phyloP scores from a whole-genome alignment of 2,888 invertebrate species.

The Aphelenchoides bicaudatus region DNA sequence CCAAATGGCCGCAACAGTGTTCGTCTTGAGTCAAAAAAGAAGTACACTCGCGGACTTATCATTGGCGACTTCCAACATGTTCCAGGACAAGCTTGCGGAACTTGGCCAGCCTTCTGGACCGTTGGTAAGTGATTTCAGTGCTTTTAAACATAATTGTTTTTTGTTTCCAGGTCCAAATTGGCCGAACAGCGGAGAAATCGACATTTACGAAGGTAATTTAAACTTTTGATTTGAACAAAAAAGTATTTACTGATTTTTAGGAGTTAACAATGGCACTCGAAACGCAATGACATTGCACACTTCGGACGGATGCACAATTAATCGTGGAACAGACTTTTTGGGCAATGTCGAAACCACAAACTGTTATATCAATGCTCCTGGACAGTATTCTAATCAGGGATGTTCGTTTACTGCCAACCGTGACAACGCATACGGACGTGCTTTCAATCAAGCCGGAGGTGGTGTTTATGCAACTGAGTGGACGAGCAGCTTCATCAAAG shows the following conservation, averaged over 20 bases:
- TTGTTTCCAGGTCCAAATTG: no score
- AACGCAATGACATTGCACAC: conserved; percentile 8
- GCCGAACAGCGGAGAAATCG: no score
- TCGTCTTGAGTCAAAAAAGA: conserved; percentile 1
- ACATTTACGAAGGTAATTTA: no score
- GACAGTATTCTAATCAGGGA: not conserved
- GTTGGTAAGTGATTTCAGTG: no score
- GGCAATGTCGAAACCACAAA: not conserved
- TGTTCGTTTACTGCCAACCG: conserved; percentile 1
- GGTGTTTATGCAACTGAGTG: conserved; percentile 10
- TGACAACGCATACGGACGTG: not conserved
- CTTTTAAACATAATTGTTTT: no score
- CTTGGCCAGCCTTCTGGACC: conserved; percentile 3
- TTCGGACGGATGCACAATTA: not conserved
- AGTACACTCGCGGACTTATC: not conserved
- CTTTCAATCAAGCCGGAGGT: conserved; percentile 1
- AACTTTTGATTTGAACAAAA: no score
- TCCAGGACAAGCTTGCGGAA: not conserved
- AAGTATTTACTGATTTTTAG: no score
- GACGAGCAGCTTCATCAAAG: not conserved
- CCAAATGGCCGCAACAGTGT: conserved; percentile 3
- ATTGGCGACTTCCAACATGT: conserved; percentile 3
- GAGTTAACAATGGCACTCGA: not conserved
- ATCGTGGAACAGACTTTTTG: not conserved
- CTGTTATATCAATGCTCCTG: not conserved